Evolutionary conservation across 2,888 invertebrate genomes (phyloP), one percentile per base, ranked within the genome.

Genomic region (Elysia crispata): DNA sequence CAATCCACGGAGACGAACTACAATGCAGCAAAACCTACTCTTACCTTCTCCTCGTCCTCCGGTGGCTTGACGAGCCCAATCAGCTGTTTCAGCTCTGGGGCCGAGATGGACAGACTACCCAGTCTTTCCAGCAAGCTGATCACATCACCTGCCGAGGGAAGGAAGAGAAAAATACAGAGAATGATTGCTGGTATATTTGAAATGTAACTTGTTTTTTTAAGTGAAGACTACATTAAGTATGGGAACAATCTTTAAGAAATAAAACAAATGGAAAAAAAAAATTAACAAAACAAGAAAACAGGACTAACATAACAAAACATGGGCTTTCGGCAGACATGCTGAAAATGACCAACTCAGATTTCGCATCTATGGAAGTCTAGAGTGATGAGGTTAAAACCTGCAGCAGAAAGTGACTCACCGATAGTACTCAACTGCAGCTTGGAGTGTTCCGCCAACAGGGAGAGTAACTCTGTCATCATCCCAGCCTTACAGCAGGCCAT

Each of bases 31-130:
- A 41, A 6, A 41, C 3, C 41, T 6, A 41, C 41, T 6, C 81
- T 81, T 49, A 92, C 92, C 87, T 91, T 90, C n/a, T 89, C 86
- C 62, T 90, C 89, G 57, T 89, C 89, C 66, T 92, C 91, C 79
- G 91, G 90, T 49, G 89, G 79, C 82, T 92, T 89, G 64, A 93
- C 87, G 23, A 93, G 88, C 70, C 91, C 89, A 83, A 94, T 93
- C 74, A 94, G 91, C 81, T 93, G 92, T 87, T 94, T 94, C n/a
- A 94, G 91, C 87, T 94, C 94, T 67, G 91, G 91, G 0, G 94
- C 93, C 41, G 93, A 93, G 81, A 94, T 93, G 80, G 94, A 94
- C 81, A 94, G 91, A 79, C 93, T 93, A 20, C 94, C 94, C 13
- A 94, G 90, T 79, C 92, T 92, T 89, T 94, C 94, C 67, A 94